Conservation (phyloP, 2,888 invertebrate species). For the Mesopsocus fuscifrons region DNA sequence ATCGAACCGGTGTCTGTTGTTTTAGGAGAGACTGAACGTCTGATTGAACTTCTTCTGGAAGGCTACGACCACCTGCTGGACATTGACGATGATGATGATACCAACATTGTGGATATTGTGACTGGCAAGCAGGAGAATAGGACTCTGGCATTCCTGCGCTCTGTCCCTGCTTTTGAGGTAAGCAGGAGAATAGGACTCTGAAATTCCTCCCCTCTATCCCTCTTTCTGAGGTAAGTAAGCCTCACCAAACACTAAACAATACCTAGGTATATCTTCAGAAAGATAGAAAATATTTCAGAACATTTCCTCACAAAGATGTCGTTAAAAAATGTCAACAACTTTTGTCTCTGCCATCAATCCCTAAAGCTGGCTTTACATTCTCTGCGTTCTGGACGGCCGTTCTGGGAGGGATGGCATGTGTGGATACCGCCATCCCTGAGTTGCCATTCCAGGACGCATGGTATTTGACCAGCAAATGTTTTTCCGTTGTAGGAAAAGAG, state of each 20-base stretch:
- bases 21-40: conserved; percentile 40
- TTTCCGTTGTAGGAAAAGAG: conserved; percentile 40
- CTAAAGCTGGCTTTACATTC: too few species aligned
- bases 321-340: too few species aligned
- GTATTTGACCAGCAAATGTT: conserved; percentile 8
- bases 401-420: too few species aligned
- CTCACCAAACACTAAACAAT: too few species aligned
- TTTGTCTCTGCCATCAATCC: too few species aligned
- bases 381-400: too few species aligned
- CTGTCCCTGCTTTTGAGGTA: conserved; percentile 58
- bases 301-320: too few species aligned
- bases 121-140: conserved; percentile 44
- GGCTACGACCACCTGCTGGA: conserved; percentile 79
- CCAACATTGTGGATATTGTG: conserved; percentile 47
- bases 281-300: too few species aligned
- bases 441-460: too few species aligned
- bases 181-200: conserved; percentile 12
- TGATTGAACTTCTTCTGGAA: conserved; percentile 50
- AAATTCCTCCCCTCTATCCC: conserved; percentile 1
- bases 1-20: conserved; percentile 11
- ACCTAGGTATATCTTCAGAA: too few species aligned
- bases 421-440: too few species aligned
- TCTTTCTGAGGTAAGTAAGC: too few species aligned
- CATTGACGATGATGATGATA: conserved; percentile 49
- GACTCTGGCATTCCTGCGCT: conserved; percentile 47